Evolutionary conservation across 2,888 invertebrate genomes (phyloP), one percentile per base, ranked within the genome.

Genomic region (Volucella zonaria): DNA sequence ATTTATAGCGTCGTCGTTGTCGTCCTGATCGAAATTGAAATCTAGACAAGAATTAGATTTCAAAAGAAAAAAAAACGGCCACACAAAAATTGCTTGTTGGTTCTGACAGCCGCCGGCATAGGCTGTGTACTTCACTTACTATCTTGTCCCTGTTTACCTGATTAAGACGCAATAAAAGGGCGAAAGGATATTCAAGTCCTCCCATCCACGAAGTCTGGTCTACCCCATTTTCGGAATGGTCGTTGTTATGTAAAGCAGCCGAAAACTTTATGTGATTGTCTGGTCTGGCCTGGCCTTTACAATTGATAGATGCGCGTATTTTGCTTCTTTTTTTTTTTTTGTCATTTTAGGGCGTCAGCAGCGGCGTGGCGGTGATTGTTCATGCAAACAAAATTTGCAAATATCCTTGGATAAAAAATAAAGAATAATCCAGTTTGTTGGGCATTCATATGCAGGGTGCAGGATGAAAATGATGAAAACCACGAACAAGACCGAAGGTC

Each of bases 1-100:
- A 64, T 78, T 78, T 64, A 8, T 64, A 38, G 31, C 15, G 61
- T 12, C 15, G 61, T 12, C 18, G 23, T n/a, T 14, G n/a, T 40
- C 42, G 58, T 75, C 67, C 82, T 78, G 82, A 82, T 82, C 77
- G 73, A 82, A 82, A 82, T 71, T 78, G 77, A 77, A 74, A 82
- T 82, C 82, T 78, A 82, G 82, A 82, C 61, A 51, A 47, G 61
- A 49, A 64, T 74, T 75, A 49, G 42, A 62, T 58, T 42, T 14
- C 18, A 31, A 31, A 31, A 31, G 6, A 31, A 31, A 31, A 31
- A 31, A 31, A 31, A 31, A 31, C 31, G 31, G 31, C 31, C 31
- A 31, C 31, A 31, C n/a, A 31, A 31, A 31, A 31, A 31, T 31
- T 31, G 1, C 31, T 6, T 31, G 4, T 1, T 31, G 31, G 31